A percentile compares a stretch with the other conserved stretches of the same genome.
Evolutionary conservation across 2,113 vertebrate species (phyloP).

Genomic region (Callospermophilus lateralis): DNA sequence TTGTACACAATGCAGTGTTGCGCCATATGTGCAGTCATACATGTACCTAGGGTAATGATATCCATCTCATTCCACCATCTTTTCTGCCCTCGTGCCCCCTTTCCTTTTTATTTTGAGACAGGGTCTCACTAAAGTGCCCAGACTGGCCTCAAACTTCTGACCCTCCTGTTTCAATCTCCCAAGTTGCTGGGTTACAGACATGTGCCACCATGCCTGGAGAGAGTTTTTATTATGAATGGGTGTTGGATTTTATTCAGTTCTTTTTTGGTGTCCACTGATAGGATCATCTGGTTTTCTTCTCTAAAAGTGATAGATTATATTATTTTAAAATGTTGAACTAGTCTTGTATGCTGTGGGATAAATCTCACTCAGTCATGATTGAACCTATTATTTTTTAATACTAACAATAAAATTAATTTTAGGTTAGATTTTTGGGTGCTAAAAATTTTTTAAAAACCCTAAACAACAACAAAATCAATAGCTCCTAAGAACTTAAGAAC

Average conservation of each 20-base stretch:
- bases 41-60: too few species aligned
- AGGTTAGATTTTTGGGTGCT: not conserved
- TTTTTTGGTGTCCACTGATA: not conserved
- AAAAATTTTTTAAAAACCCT: not conserved
- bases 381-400: constrained; percentile 52
- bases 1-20: too few species aligned
- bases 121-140: not conserved
- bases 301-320: not conserved
- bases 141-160: not conserved
- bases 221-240: not conserved
- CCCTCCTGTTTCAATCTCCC: not conserved
- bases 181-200: not conserved
- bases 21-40: too few species aligned
- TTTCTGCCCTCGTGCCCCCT: too few species aligned
- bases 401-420: constrained; percentile 49
- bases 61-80: too few species aligned
- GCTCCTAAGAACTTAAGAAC: not conserved
- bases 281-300: constrained; percentile 19
- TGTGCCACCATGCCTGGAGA: not conserved
- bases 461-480: too few species aligned
- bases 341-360: not conserved
- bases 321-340: constrained; percentile 41
- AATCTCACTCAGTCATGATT: constrained; percentile 12
- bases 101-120: not conserved
- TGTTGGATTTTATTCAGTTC: constrained; percentile 3